phyloP scores from a whole-genome alignment of 2,888 invertebrate genomes.

The Drosophila kanekoi region DNA sequence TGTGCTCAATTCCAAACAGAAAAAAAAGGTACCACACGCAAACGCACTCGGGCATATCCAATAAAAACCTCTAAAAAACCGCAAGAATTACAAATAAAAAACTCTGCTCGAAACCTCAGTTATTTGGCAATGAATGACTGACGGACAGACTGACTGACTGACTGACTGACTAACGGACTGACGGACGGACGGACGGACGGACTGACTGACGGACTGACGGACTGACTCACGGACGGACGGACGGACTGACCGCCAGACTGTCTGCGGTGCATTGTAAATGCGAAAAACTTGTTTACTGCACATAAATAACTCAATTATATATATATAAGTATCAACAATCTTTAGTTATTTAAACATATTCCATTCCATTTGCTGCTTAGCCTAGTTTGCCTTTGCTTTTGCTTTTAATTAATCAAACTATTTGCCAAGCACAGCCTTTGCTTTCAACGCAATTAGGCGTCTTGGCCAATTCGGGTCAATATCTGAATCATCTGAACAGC shows the following conservation, averaged over 20 bases:
- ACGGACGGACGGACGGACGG: not conserved
- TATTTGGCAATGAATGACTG: conserved; percentile 71
- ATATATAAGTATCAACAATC: conserved; percentile 16
- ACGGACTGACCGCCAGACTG: not conserved
- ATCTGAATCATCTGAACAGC: conserved; percentile 21
- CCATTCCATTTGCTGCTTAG: conserved; percentile 30
- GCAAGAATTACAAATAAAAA: conserved; percentile 44
- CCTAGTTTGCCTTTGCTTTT: conserved; percentile 26
- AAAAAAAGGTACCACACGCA: conserved; percentile 51
- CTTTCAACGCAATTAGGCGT: conserved; percentile 51
- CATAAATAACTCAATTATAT: conserved; percentile 23
- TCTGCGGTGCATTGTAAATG: conserved; percentile 43
- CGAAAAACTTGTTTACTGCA: conserved; percentile 64
- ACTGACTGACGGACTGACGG: not conserved
- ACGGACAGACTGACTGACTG: not conserved
- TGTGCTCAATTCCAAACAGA: conserved; percentile 25
- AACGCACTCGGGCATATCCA: conserved; percentile 43
- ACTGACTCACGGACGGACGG: conserved; percentile 1
- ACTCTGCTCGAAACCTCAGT: conserved; percentile 43
- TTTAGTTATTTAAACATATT: conserved; percentile 35
- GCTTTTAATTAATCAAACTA: conserved; percentile 43
- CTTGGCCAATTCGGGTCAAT: conserved; percentile 41
- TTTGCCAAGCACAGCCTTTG: conserved; percentile 27
- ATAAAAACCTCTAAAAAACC: conserved; percentile 25
- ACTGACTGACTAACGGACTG: conserved; percentile 12